A percentile compares a stretch with the other conserved stretches of the same genome.
These are phyloP conservation scores for Drosophila ogumai DNA, from an alignment of 1,140 invertebrate species.

Conservation along the genomic window DNA sequence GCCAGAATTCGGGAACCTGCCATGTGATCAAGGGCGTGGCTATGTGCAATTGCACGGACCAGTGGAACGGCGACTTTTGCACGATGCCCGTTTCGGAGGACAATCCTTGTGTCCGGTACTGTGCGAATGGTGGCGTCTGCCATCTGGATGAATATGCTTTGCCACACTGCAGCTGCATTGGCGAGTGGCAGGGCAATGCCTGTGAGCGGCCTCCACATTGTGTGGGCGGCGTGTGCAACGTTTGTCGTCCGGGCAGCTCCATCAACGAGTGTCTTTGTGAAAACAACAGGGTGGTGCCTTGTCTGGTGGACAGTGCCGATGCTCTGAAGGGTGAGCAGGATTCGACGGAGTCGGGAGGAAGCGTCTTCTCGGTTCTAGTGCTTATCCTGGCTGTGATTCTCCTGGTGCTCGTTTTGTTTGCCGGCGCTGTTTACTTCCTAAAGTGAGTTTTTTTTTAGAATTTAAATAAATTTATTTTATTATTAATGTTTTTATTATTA, in stretches of 20 bases:
- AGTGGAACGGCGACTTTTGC: constrained; percentile 89
- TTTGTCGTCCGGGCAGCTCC: constrained; percentile 85
- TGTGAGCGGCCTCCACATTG: constrained; percentile 87
- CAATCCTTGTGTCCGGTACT: constrained; percentile 87
- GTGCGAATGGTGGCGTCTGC: constrained; percentile 87
- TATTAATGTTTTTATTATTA: too few species aligned
- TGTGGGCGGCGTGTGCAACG: constrained; percentile 86
- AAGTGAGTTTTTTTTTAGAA: constrained; percentile 55
- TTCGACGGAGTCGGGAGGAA: constrained; percentile 42
- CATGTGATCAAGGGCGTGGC: constrained; percentile 77
- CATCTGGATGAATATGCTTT: constrained; percentile 71
- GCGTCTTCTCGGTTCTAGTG: constrained; percentile 62
- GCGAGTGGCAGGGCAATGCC: constrained; percentile 87
- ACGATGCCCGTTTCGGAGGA: constrained; percentile 87
- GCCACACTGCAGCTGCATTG: constrained; percentile 87
- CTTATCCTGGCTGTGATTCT: constrained; percentile 62
- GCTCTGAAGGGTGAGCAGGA: constrained; percentile 64
- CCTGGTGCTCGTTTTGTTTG: constrained; percentile 60
- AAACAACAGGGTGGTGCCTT: constrained; percentile 61
- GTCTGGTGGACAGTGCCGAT: constrained; percentile 73
- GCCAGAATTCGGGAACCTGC: constrained; percentile 76
- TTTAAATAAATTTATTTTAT: too few species aligned
- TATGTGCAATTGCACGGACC: constrained; percentile 88
- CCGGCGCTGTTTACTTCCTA: constrained; percentile 76
- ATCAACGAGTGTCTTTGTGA: constrained; percentile 85